phyloP scores from a whole-genome alignment of 2,113 vertebrate genomes.

The Eira barbara region DNA sequence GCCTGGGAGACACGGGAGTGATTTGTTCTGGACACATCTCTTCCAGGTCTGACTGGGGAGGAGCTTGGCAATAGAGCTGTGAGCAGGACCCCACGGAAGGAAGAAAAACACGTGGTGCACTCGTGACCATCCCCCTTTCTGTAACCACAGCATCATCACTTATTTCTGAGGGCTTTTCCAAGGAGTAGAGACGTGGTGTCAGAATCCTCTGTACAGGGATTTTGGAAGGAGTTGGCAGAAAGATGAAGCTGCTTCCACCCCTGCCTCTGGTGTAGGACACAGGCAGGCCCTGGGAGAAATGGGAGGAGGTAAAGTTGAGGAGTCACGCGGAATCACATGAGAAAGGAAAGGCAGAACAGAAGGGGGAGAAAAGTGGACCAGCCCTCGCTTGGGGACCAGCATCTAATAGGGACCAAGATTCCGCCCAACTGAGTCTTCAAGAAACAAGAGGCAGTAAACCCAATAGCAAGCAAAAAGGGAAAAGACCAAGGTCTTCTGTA shows the following conservation, averaged over 20 bases:
- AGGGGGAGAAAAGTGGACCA: neutral
- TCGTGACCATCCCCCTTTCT: no score
- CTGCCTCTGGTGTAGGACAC: neutral
- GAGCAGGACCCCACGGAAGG: neutral
- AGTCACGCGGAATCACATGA: neutral
- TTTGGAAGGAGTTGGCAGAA: neutral
- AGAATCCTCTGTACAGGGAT: neutral
- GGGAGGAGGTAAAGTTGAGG: neutral
- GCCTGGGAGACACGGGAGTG: neutral
- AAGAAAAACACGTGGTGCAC: neutral
- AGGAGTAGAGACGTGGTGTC: neutral
- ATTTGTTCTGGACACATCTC: neutral
- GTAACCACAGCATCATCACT: accelerated
- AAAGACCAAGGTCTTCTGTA: neutral
- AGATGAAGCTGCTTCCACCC: neutral
- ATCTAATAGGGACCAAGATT: neutral
- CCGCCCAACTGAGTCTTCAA: neutral
- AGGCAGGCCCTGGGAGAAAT: neutral
- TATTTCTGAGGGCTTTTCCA: neutral
- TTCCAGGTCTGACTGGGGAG: neutral
- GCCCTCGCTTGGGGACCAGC: neutral
- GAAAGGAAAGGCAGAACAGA: neutral
- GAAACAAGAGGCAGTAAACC: neutral
- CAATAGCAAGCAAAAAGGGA: neutral
- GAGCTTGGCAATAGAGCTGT: neutral